Conservation (phyloP, 2,113 vertebrate genomes). For the Bolborhynchus lineola region DNA sequence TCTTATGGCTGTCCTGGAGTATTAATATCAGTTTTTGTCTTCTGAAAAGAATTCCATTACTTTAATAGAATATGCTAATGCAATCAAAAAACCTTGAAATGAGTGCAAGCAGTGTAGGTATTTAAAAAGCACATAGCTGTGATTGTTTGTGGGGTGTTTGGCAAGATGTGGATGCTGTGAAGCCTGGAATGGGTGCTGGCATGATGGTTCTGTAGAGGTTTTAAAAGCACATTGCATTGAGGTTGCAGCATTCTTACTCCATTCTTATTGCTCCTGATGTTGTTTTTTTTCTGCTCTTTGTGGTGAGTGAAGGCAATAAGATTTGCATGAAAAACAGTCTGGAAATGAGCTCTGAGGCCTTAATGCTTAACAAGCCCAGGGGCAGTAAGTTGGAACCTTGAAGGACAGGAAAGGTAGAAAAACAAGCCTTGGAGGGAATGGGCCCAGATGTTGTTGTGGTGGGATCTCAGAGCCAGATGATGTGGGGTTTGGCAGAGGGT, state of each 20-base stretch:
- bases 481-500: too few relatives aligned
- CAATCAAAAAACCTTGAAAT: not conserved
- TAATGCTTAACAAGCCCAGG: too few relatives aligned
- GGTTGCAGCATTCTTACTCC: not conserved
- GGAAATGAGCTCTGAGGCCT: too few relatives aligned
- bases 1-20: not conserved
- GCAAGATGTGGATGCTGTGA: not conserved
- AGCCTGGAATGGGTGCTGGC: not conserved
- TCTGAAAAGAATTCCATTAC: not conserved
- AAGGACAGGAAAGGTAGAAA: too few relatives aligned
- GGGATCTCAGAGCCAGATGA: too few relatives aligned
- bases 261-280: not conserved
- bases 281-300: not conserved
- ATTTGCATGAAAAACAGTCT: too few relatives aligned
- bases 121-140: not conserved
- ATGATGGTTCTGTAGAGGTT: not conserved
- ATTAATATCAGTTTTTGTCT: not conserved
- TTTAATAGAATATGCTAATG: not conserved
- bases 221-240: not conserved
- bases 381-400: too few relatives aligned
- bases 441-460: too few relatives aligned
- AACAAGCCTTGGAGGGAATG: too few relatives aligned
- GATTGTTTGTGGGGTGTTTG: not conserved
- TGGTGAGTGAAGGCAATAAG: too few relatives aligned
- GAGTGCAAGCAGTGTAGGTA: not conserved